phyloP scores from a whole-genome alignment of 2,113 vertebrate species.

The Fulmarus glacialis region DNA sequence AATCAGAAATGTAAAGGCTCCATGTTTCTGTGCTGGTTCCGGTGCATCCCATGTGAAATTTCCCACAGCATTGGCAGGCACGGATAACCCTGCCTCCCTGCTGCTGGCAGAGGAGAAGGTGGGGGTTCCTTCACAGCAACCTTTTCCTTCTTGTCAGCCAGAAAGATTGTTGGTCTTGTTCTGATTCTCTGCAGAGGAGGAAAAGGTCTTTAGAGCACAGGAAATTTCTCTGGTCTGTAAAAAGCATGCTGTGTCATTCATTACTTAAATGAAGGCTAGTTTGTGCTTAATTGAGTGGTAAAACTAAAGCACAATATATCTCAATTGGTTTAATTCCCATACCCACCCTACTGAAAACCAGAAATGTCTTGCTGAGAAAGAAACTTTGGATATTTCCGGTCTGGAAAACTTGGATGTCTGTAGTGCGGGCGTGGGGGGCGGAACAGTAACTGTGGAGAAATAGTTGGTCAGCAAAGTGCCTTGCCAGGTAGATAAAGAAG shows the following conservation, averaged over 20 bases:
- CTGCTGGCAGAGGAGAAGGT: not conserved
- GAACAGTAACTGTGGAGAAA: too few relatives aligned
- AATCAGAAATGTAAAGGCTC: not conserved
- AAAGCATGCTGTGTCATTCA: not conserved
- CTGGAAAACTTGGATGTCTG: not conserved
- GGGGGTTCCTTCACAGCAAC: not conserved
- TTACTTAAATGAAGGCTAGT: constrained; percentile 40
- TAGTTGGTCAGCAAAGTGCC: not conserved
- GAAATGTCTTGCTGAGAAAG: not conserved
- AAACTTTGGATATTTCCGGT: not conserved
- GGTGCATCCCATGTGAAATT: not conserved
- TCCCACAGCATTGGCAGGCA: not conserved
- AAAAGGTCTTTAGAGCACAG: not conserved
- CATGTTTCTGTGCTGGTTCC: not conserved
- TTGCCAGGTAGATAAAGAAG: not conserved
- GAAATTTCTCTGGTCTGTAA: not conserved
- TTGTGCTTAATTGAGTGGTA: not conserved
- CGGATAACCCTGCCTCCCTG: not conserved
- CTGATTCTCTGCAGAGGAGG: not conserved
- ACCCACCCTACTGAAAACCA: not conserved
- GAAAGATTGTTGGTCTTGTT: not conserved
- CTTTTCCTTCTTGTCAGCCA: not conserved
- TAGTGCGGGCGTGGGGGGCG: rapidly evolving
- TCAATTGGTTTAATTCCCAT: not conserved
- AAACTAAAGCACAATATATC: not conserved